Conservation (phyloP, 2,888 invertebrate species). For the Polia nebulosa region DNA sequence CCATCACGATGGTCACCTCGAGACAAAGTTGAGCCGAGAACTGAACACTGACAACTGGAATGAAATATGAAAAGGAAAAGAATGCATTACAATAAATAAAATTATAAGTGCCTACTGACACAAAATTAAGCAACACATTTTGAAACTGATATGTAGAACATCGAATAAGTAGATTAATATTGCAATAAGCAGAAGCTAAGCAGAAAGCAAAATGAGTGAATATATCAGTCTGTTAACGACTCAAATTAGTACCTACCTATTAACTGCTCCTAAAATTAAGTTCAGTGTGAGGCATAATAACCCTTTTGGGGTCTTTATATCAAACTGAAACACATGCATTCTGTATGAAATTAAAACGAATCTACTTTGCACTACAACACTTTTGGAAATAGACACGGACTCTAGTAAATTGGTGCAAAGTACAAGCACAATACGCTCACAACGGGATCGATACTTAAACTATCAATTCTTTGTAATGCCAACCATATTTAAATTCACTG, state of each 20-base stretch:
- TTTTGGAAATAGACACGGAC: background rate
- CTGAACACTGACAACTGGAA: slow-evolving; percentile 14
- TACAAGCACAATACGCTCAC: background rate
- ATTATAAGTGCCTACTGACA: background rate
- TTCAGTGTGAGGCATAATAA: background rate
- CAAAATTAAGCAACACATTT: too few relatives aligned
- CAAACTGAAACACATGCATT: background rate
- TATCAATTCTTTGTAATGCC: background rate
- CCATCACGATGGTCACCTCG: background rate
- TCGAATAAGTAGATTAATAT: too few relatives aligned
- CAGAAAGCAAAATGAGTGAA: too few relatives aligned
- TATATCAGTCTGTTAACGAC: background rate
- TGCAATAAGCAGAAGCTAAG: background rate
- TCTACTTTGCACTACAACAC: background rate
- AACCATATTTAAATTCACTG: background rate
- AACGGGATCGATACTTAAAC: background rate
- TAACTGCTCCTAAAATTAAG: background rate
- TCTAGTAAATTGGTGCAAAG: too few relatives aligned
- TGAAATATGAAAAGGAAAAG: background rate
- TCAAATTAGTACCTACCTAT: slow-evolving; percentile 17
- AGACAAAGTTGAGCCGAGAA: background rate
- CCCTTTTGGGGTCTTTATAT: background rate
- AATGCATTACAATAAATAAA: background rate
- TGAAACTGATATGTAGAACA: too few relatives aligned
- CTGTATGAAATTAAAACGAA: too few relatives aligned